Evolutionary conservation across 2,113 vertebrate species (phyloP).

Genomic region (Rousettus leschenaultii): DNA sequence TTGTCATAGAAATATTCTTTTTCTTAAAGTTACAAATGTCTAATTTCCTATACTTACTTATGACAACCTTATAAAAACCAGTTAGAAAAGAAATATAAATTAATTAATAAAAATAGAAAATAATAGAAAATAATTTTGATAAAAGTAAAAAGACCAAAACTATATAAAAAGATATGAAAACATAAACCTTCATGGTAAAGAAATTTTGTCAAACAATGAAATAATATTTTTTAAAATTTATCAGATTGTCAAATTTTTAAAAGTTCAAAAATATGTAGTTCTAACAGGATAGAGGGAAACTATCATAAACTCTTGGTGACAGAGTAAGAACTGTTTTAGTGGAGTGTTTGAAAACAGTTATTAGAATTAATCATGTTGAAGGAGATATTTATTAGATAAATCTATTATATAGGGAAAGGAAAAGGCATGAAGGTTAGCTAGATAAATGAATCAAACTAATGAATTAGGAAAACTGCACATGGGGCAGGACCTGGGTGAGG

Average conservation of each 20-base stretch:
- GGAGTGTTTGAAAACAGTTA: background rate
- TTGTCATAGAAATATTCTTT: background rate
- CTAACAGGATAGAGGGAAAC: background rate
- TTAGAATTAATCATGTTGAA: conserved; percentile 15
- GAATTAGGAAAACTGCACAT: background rate
- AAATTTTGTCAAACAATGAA: conserved; percentile 4
- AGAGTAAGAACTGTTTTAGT: background rate
- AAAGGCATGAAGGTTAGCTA: background rate
- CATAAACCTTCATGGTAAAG: background rate
- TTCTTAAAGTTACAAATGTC: background rate
- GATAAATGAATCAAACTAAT: background rate
- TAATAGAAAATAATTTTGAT: background rate
- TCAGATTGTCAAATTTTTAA: background rate
- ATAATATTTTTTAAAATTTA: background rate
- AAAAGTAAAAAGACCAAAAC: background rate
- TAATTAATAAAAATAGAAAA: background rate
- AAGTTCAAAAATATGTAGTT: background rate
- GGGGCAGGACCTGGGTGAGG: background rate
- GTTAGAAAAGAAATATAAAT: background rate
- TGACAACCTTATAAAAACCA: background rate
- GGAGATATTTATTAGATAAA: background rate
- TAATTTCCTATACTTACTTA: background rate
- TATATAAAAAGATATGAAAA: background rate
- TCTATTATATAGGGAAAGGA: background rate
- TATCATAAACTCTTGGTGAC: background rate